Conservation (phyloP, 2,888 invertebrate species). For the Gasteruption jaculator region DNA sequence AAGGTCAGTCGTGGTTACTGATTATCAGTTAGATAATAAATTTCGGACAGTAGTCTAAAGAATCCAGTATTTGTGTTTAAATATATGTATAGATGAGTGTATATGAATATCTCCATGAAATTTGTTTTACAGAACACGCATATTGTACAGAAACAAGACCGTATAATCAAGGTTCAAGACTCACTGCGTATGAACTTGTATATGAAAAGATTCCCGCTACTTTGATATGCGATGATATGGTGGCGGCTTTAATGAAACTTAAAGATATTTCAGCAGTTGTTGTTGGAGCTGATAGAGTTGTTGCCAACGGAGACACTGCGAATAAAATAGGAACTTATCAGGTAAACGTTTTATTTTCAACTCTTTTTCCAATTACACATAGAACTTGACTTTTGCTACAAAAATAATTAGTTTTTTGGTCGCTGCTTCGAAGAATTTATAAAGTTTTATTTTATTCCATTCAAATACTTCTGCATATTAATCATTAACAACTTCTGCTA, state of each 20-base stretch:
- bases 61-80: no score
- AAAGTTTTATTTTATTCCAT: neutral
- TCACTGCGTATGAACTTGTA: slow-evolving; percentile 93
- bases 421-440: neutral
- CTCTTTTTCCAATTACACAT: neutral
- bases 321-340: slow-evolving; percentile 98
- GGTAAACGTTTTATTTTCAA: slow-evolving; percentile 42
- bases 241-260: slow-evolving; percentile 82
- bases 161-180: slow-evolving; percentile 93
- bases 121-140: slow-evolving; percentile 66
- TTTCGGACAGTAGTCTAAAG: no score
- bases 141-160: slow-evolving; percentile 98
- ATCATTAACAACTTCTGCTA: neutral
- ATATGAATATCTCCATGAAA: neutral
- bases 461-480: neutral
- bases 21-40: no score
- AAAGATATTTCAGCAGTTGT: slow-evolving; percentile 85
- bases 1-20: no score
- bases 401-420: neutral
- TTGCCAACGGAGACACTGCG: slow-evolving; percentile 95
- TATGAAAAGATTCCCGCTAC: slow-evolving; percentile 90
- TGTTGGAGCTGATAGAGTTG: slow-evolving; percentile 96
- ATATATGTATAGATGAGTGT: no score
- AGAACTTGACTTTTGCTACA: neutral
- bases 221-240: slow-evolving; percentile 93